Evolutionary conservation across 2,797 vertebrate species (phyloP).

Genomic region (Philypnodon macrostomus): DNA sequence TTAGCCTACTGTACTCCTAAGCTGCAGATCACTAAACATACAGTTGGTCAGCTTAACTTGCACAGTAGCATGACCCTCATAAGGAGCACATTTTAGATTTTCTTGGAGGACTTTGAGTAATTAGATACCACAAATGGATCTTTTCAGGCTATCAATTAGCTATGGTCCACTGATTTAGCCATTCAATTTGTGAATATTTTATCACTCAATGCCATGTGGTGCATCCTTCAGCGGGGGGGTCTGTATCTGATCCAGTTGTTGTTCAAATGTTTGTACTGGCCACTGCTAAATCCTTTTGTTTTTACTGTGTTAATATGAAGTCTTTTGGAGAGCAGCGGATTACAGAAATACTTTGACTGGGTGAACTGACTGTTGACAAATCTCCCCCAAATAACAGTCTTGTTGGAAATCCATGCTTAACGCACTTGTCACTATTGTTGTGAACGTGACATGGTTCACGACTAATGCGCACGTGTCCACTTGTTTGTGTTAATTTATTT

Average conservation of each 20-base stretch:
- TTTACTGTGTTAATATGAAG: constrained; percentile 43
- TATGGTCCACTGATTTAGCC: too few relatives aligned
- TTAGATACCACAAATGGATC: not conserved
- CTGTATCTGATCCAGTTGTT: constrained; percentile 55
- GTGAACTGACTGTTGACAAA: constrained; percentile 32
- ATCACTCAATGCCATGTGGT: constrained; percentile 23
- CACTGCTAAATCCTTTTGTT: constrained; percentile 48
- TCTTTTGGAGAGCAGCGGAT: constrained; percentile 26
- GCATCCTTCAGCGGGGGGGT: constrained; percentile 37
- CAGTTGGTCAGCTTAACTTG: constrained; percentile 4
- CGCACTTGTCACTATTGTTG: constrained; percentile 33
- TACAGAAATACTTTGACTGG: constrained; percentile 32
- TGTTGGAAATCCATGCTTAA: constrained; percentile 41
- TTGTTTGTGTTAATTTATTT: constrained; percentile 4
- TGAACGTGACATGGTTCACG: constrained; percentile 25
- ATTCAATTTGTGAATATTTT: too few relatives aligned
- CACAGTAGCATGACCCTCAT: not conserved
- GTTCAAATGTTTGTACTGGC: constrained; percentile 26
- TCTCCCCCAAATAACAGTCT: constrained; percentile 40
- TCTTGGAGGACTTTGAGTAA: not conserved
- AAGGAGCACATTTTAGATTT: not conserved
- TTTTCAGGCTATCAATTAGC: too few relatives aligned
- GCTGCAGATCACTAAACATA: constrained; percentile 3
- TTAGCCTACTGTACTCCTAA: constrained; percentile 16
- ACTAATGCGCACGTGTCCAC: not conserved